Base-by-base conservation (phyloP, 1,140 invertebrate species). In the Drosophila repletoides region DNA sequence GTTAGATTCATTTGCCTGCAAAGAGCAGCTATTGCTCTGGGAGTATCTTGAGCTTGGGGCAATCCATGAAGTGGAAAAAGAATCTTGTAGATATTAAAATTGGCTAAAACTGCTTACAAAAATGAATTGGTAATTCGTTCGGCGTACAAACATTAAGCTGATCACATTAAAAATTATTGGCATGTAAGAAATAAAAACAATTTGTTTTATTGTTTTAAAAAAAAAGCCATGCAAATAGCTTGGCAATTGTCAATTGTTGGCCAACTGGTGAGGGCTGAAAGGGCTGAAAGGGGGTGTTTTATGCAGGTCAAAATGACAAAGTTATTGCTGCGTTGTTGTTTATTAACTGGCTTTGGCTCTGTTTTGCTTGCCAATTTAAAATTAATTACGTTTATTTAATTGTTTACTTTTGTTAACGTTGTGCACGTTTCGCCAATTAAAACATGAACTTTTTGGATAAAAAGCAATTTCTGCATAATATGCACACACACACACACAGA, bases 371-470 rank as follows among this genome's bases (percentile, higher is more conserved):
- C 49, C 67, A 71, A 75, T 75, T 77, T 26, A 24, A 72, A 69
- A 74, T 67, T 74, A 72, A 74, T 66, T 80, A 63, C 41, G 38
- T 66, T 43, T 46, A 56, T 65, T 83, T 83, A 83, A 83, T 77
- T 79, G 79, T 83, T 83, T 84, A 52, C 40, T 75, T 68, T 80
- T 45, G 66, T 67, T 80, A 40, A 59, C 68, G 28, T 66, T 76
- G 68, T 49, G 64, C 51, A 75, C 69, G 76, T 53, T 59, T 31
- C 56, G 34, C 58, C 70, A 70, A 74, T 71, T 74, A 77, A 64
- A 63, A 64, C 66, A 52, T 65, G 79, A 84, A 72, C 79, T 74
- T 74, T 70, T 70, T 34, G 51, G 53, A 56, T 64, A 61, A 64
- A 76, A 72, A 75, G 65, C 79, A 79, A 69, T 69, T 58, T 60